phyloP scores from a whole-genome alignment of 2,113 vertebrate species.

The Etheostoma spectabile region DNA sequence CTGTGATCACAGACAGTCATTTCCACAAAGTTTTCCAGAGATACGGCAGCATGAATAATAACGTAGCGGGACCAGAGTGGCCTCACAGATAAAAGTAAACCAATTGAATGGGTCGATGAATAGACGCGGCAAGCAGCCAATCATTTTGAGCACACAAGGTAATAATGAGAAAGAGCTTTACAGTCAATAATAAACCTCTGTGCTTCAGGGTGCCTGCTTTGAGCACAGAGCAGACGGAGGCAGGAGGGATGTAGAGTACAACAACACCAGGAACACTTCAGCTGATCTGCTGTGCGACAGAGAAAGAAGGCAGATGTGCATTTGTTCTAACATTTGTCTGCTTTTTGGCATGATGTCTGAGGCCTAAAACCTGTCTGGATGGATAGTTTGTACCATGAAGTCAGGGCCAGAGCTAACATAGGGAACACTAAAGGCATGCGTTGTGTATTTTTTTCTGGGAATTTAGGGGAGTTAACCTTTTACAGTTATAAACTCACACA shows the following conservation, averaged over 20 bases:
- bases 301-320: background rate
- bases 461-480: background rate
- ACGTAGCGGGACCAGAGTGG: slow-evolving; percentile 24
- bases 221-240: slow-evolving; percentile 8
- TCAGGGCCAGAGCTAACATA: background rate
- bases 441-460: background rate
- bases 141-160: slow-evolving; percentile 45
- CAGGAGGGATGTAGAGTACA: slow-evolving; percentile 21
- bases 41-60: slow-evolving; percentile 48
- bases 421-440: background rate
- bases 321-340: background rate
- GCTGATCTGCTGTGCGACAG: background rate
- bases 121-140: slow-evolving; percentile 48
- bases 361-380: background rate
- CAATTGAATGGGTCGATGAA: slow-evolving; percentile 44
- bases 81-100: slow-evolving; percentile 56
- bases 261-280: slow-evolving; percentile 9
- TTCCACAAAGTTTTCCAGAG: slow-evolving; percentile 60
- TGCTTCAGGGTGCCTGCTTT: slow-evolving; percentile 12
- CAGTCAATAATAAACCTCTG: slow-evolving; percentile 54
- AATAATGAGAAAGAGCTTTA: slow-evolving; percentile 56
- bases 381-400: background rate
- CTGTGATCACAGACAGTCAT: slow-evolving; percentile 52
- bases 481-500: background rate
- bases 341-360: background rate